Evolutionary conservation across 64 coral and sea anemone species (phyloP), one percentile per base, ranked within the genome.

Genomic region (Orbicella faveolata): DNA sequence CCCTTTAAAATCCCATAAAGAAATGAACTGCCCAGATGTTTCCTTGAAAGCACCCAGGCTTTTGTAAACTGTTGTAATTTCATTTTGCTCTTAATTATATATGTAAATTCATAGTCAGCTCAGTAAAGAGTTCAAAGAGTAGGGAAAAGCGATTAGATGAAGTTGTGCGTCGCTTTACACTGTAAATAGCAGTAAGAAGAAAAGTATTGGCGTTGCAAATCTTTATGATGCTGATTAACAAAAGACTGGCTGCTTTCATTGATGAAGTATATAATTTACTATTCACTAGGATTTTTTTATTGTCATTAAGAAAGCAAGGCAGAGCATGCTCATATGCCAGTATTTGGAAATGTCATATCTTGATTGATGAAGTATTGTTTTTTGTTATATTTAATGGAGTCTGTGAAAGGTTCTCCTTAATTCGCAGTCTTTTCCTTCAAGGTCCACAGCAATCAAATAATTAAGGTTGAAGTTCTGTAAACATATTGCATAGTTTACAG

Each of bases 321-420:
- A 39, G 17, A 76, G 75, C 37, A 19, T 74, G 72, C 72, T 35
- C 36, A 19, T 12, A 16, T 34, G 1, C n/a, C n/a, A 75, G 33
- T 35, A 19, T 4, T 76, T 51, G 75, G 36, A 76, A 76, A 76
- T 76, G 39, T 44, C 48, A 48, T 48, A 76, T 19, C 35, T 76
- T 19, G 75, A 20, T 76, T 44, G 15, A 59, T 0, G 1, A 76
- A 76, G 21, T 48, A 48, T 76, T 76, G 75, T 76, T 39, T 75
- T 76, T 39, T 76, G 16, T 76, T 76, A 17, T 76, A 76, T 76
- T 76, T 76, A 76, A 76, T 76, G 11, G 30, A 34, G 48, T 76
- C 55, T 0, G 5, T 10, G 15, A 36, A 17, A 7, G 41, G 36
- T 76, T 76, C 14, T 44, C 18, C 35, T 7, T 17, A 1, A 76